A percentile compares a stretch with the other conserved stretches of the same genome.
These are phyloP conservation scores for Cygnus buccinator DNA, from an alignment of 2,113 vertebrate genomes.

Conservation along the genomic window DNA sequence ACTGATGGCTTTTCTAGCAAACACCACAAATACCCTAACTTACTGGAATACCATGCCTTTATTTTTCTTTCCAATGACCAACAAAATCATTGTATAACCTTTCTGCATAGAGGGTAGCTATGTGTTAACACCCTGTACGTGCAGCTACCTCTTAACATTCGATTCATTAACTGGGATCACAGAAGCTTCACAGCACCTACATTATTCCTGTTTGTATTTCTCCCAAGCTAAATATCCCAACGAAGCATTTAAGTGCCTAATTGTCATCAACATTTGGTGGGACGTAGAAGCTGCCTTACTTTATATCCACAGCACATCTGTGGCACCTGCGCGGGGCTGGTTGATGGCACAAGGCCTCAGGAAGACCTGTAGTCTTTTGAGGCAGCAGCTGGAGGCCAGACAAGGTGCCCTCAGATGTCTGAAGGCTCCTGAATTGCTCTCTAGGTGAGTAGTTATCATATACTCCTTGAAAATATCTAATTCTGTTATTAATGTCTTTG, in stretches of 20 bases:
- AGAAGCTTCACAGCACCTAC: not conserved
- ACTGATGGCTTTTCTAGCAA: not conserved
- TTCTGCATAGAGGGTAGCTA: not conserved
- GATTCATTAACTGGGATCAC: not conserved
- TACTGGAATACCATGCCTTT: not conserved
- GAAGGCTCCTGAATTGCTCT: not conserved
- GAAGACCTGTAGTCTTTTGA: not conserved
- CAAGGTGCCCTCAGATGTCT: not conserved
- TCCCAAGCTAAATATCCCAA: not conserved
- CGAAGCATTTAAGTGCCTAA: not conserved
- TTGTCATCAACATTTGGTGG: not conserved
- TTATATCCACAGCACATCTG: not conserved
- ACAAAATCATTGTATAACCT: not conserved
- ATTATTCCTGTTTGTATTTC: not conserved
- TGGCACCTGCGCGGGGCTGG: not conserved
- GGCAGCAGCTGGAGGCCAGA: not conserved
- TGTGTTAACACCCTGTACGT: not conserved
- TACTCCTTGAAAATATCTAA: not conserved
- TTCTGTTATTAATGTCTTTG: not conserved
- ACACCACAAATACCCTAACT: not conserved
- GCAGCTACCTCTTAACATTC: not conserved
- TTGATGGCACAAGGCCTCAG: not conserved
- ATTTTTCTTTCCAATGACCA: not conserved
- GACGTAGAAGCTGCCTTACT: not conserved
- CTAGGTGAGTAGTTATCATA: not conserved